Evolutionary conservation across 2,888 invertebrate genomes (phyloP), one percentile per base, ranked within the genome.

Genomic region (Teleiodes luculella): DNA sequence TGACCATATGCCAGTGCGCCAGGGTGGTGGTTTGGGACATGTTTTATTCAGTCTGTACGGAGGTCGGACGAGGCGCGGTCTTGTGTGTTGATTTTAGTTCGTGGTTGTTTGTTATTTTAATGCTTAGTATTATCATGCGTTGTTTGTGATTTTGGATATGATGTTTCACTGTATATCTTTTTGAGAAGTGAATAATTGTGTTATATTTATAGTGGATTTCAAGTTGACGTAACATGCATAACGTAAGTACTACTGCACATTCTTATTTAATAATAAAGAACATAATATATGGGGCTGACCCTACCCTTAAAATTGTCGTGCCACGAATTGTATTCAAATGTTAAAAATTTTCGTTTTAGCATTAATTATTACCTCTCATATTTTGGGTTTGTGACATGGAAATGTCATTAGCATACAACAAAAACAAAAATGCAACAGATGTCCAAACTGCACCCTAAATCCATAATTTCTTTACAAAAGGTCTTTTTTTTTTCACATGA

Each of bases 391-490:
- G 16, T 5, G 11, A 67, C 67, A 73, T 68, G 67, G 63, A 75
- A 78, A 74, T 69, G 67, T 69, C 75, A 76, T 76, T 69, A 75
- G 64, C 64, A 59, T 62, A 60, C 63, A 61, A 60, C 63, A 64
- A 65, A 70, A 71, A 70, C 70, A 72, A 65, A 69, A 67, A 70
- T 58, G 65, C 71, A 79, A 77, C 84, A 85, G 84, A 84, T 85
- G 84, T 80, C 65, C 66, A 66, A 68, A 49, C 70, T 67, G 63
- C 59, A 62, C 74, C 75, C 78, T 71, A 74, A 66, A 66, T 64
- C 65, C 65, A 68, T 72, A 41, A 69, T 68, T 72, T 68, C 67
- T 68, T 80, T 77, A 74, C 77, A 66, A 65, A 66, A 70, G 65
- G 68, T 65, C 60, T 62, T 70, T 71, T 71, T 72, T 41, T 70